Evolutionary conservation across 2,113 vertebrate genomes (phyloP).

Genomic region (Casuarius casuarius): DNA sequence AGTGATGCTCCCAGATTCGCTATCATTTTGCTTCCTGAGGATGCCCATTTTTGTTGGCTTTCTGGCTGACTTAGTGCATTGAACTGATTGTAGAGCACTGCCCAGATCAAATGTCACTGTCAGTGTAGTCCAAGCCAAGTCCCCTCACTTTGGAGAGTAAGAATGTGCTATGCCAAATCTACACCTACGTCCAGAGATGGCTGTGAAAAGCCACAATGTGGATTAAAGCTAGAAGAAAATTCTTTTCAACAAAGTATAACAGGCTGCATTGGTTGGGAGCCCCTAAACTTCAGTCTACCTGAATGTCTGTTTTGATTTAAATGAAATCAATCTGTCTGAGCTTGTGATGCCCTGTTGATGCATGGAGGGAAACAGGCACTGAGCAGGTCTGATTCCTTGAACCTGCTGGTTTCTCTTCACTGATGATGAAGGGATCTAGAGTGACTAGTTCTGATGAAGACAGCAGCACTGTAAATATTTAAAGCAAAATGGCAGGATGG

Average conservation of each 20-base stretch:
- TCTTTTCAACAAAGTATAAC: not conserved
- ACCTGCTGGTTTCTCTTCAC: not conserved
- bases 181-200: not conserved
- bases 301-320: not conserved
- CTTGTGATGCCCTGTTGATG: not conserved
- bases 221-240: not conserved
- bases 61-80: not conserved
- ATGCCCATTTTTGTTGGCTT: not conserved
- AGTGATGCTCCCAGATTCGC: not conserved
- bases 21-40: not conserved
- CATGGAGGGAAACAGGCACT: not conserved
- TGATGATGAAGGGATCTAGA: not conserved
- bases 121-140: not conserved
- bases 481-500: not conserved
- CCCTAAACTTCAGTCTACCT: not conserved
- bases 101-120: not conserved
- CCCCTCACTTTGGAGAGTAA: not conserved
- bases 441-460: not conserved
- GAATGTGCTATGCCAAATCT: not conserved
- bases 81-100: not conserved
- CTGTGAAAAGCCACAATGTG: not conserved
- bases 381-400: not conserved
- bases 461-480: not conserved
- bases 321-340: not conserved
- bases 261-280: not conserved